phyloP scores from a whole-genome alignment of 2,888 invertebrate species.

The Parapristionchus giblindavisi region DNA sequence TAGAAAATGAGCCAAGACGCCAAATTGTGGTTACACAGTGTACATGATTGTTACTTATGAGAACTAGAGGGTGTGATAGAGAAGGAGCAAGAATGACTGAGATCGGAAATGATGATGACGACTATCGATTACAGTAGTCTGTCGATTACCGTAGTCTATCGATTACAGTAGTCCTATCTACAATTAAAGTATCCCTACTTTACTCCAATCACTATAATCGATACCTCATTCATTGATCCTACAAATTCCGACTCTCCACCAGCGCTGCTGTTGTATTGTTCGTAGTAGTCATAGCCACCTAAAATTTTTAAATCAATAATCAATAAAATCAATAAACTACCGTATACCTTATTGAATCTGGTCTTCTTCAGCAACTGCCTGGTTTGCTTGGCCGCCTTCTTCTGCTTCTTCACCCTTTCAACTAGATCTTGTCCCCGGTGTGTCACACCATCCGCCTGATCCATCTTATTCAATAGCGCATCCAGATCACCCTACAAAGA shows the following conservation, averaged over 20 bases:
- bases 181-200: no score
- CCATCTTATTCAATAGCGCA: slow-evolving; percentile 65
- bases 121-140: no score
- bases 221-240: neutral
- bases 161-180: no score
- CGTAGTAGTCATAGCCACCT: slow-evolving; percentile 17
- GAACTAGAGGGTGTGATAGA: no score
- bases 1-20: no score
- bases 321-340: no score
- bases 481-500: slow-evolving; percentile 57
- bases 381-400: slow-evolving; percentile 64
- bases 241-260: slow-evolving; percentile 33
- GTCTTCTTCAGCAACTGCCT: slow-evolving; percentile 63
- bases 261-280: slow-evolving; percentile 8
- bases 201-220: neutral
- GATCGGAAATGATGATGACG: no score
- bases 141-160: no score
- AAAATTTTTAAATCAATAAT: neutral
- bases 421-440: slow-evolving; percentile 63
- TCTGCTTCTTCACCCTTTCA: slow-evolving; percentile 68
- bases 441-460: slow-evolving; percentile 57
- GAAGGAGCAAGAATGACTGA: no score
- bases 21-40: no score
- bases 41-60: no score
- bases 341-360: slow-evolving; percentile 51